phyloP scores from a whole-genome alignment of 2,888 invertebrate species.

The Lissonota sp. region DNA sequence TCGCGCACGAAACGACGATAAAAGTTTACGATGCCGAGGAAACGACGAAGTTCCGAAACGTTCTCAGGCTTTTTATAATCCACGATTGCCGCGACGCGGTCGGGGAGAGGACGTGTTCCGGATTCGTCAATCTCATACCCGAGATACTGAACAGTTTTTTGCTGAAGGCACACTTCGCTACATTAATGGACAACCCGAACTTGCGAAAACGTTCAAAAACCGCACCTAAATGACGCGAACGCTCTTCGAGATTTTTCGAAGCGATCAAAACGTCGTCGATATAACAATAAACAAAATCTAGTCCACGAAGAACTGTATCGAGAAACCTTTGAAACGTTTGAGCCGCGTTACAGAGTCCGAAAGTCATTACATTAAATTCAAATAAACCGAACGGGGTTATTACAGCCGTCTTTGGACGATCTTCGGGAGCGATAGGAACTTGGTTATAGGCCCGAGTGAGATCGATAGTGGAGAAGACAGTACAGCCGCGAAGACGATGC shows the following conservation, averaged over 20 bases:
- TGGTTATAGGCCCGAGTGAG: too few relatives aligned
- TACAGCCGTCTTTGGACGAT: neutral
- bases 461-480: too few relatives aligned
- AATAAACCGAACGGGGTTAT: neutral
- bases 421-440: too few relatives aligned
- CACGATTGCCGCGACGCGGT: too few relatives aligned
- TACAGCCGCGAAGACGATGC: too few relatives aligned
- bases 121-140: too few relatives aligned
- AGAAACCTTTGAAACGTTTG: conserved; percentile 1
- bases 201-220: conserved; percentile 40
- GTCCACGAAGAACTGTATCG: neutral
- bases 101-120: too few relatives aligned
- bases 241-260: neutral
- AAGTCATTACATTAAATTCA: conserved; percentile 6
- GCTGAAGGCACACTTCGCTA: conserved; percentile 64
- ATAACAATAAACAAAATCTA: too few relatives aligned
- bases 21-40: conserved; percentile 44
- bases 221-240: neutral
- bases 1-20: conserved; percentile 35
- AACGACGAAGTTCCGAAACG: conserved; percentile 48
- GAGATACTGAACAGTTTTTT: too few relatives aligned
- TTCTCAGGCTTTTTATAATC: too few relatives aligned
- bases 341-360: conserved; percentile 9
- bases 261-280: neutral
- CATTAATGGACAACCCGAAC: conserved; percentile 69